Evolutionary conservation across 2,888 invertebrate species (phyloP).

Genomic region (Platycnemis pennipes): DNA sequence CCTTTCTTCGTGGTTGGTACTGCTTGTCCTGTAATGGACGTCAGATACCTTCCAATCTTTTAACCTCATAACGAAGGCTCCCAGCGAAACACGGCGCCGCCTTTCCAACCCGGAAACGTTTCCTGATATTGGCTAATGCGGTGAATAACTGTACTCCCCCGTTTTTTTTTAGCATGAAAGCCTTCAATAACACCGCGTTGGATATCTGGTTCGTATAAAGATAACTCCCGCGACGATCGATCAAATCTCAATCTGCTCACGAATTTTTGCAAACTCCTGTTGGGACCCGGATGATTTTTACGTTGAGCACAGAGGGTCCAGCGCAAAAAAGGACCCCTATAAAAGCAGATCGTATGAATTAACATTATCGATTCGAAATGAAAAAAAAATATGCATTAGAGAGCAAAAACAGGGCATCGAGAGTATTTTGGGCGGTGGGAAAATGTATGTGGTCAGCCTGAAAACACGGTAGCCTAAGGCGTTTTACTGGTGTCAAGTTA

Average conservation of each 20-base stretch:
- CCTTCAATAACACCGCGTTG: background rate
- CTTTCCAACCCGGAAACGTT: background rate
- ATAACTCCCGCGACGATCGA: background rate
- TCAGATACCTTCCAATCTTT: background rate
- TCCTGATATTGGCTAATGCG: background rate
- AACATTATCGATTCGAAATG: background rate
- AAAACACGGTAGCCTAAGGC: background rate
- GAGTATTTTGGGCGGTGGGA: background rate
- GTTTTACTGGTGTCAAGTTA: background rate
- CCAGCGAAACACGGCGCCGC: background rate
- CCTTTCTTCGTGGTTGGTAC: background rate
- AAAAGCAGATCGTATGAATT: background rate
- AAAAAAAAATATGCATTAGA: background rate
- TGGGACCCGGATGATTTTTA: background rate
- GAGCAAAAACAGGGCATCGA: background rate
- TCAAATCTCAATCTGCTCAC: background rate
- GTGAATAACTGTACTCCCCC: background rate
- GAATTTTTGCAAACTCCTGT: background rate
- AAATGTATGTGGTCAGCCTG: background rate
- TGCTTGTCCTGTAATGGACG: background rate
- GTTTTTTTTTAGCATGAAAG: background rate
- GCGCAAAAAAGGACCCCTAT: background rate
- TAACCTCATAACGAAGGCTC: background rate
- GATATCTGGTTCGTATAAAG: background rate
- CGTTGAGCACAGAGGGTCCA: background rate